A percentile compares a stretch with the other conserved stretches of the same genome.
Conservation (phyloP, 1,140 invertebrate species). For the Drosophila carrolli region DNA sequence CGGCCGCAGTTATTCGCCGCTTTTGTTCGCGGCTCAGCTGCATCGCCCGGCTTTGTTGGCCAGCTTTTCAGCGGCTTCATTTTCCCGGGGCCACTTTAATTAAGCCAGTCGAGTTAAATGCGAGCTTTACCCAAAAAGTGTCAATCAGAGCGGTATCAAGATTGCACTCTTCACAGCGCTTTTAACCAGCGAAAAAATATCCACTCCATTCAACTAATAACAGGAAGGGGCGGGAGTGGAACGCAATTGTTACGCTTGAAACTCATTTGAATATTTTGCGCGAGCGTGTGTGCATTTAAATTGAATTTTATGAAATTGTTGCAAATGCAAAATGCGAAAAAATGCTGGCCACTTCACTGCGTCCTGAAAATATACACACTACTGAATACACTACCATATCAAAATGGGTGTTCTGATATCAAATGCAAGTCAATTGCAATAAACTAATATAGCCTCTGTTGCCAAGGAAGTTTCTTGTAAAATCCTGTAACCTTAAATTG, state of each 20-base stretch:
- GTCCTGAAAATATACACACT: no score
- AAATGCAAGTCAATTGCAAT: no score
- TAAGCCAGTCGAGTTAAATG: constrained; percentile 15
- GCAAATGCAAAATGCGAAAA: constrained; percentile 6
- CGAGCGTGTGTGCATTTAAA: constrained; percentile 36
- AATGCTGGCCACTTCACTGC: neutral
- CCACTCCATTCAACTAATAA: constrained; percentile 12
- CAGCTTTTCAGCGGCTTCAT: constrained; percentile 21
- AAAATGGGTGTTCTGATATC: no score
- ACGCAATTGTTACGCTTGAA: constrained; percentile 35
- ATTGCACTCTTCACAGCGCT: neutral
- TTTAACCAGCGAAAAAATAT: neutral
- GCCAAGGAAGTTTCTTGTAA: no score
- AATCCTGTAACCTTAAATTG: no score
- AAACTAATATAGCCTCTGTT: no score
- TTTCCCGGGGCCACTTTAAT: constrained; percentile 30
- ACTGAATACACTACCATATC: neutral
- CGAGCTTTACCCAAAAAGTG: constrained; percentile 13
- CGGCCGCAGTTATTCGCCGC: constrained; percentile 23
- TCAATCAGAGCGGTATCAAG: constrained; percentile 27
- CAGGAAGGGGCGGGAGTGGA: neutral
- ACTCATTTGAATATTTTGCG: constrained; percentile 33
- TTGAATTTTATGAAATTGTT: constrained; percentile 49
- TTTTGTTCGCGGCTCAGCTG: constrained; percentile 36
- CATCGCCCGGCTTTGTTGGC: constrained; percentile 28